These are phyloP conservation scores for Limnodromus scolopaceus DNA, from an alignment of 2,797 vertebrate genomes.

Conservation along the genomic window DNA sequence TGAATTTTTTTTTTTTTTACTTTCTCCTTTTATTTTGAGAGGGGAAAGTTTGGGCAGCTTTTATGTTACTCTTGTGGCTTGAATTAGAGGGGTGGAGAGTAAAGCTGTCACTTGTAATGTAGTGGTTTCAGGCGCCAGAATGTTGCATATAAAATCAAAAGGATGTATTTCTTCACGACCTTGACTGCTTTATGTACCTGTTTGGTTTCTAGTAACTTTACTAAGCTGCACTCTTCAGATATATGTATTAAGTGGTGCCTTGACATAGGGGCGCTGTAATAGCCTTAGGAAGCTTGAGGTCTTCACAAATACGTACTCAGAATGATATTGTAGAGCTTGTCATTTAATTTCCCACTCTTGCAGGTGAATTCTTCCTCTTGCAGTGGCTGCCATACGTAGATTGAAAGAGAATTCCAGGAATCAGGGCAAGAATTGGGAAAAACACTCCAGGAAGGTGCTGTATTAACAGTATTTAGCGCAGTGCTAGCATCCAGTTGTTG, in stretches of 20 bases:
- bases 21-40: background rate
- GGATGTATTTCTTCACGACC: background rate
- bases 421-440: background rate
- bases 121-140: background rate
- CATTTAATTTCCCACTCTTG: background rate
- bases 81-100: slow-evolving; percentile 3
- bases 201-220: background rate
- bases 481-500: background rate
- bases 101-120: background rate
- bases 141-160: background rate
- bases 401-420: background rate
- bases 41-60: background rate
- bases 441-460: background rate
- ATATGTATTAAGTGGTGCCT: background rate
- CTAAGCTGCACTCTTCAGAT: background rate
- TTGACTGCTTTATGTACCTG: background rate
- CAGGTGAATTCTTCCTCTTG: background rate
- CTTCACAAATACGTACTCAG: background rate
- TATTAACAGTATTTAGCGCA: background rate
- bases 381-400: accelerated
- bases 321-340: background rate
- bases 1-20: accelerated
- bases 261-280: background rate
- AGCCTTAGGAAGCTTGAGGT: background rate
- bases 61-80: slow-evolving; percentile 10